phyloP scores from a whole-genome alignment of 1,140 invertebrate genomes.

The Agrypnia vestita region DNA sequence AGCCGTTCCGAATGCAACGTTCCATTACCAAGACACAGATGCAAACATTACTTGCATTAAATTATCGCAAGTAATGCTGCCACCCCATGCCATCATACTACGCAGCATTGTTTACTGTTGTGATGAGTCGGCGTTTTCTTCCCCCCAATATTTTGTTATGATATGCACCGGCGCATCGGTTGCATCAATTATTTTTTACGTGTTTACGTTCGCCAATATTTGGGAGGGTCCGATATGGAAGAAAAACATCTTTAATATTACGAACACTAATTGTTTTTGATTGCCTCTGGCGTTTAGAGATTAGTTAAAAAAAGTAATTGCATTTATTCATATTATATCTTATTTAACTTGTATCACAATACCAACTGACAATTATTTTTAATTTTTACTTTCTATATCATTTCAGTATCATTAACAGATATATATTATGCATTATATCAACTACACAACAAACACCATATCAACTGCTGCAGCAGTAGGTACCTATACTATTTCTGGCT shows the following conservation, averaged over 20 bases:
- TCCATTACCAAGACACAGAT: slow-evolving; percentile 58
- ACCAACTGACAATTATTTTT: too few species aligned
- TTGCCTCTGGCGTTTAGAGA: background rate
- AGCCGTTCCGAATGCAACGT: slow-evolving; percentile 39
- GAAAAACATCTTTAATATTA: slow-evolving; percentile 36
- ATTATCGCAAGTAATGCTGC: slow-evolving; percentile 54
- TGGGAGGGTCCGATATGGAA: slow-evolving; percentile 21
- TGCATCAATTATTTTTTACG: slow-evolving; percentile 60
- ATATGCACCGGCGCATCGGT: slow-evolving; percentile 45
- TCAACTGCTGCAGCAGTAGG: too few species aligned
- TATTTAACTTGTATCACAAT: too few species aligned
- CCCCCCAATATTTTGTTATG: slow-evolving; percentile 62
- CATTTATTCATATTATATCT: too few species aligned
- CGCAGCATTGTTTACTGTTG: slow-evolving; percentile 73
- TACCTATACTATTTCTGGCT: too few species aligned
- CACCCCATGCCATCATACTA: slow-evolving; percentile 35
- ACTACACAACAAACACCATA: too few species aligned
- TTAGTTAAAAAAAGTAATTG: too few species aligned
- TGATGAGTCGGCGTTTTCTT: slow-evolving; percentile 71
- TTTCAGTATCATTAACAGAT: too few species aligned
- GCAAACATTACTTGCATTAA: slow-evolving; percentile 60
- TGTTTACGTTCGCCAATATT: slow-evolving; percentile 43
- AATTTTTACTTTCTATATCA: too few species aligned
- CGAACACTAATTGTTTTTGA: slow-evolving; percentile 15
- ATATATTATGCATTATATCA: too few species aligned